Percentiles rank a stretch among this genome's conserved stretches.
Conservation (phyloP, 2,113 vertebrate species). For the Triplophysa siluroides region DNA sequence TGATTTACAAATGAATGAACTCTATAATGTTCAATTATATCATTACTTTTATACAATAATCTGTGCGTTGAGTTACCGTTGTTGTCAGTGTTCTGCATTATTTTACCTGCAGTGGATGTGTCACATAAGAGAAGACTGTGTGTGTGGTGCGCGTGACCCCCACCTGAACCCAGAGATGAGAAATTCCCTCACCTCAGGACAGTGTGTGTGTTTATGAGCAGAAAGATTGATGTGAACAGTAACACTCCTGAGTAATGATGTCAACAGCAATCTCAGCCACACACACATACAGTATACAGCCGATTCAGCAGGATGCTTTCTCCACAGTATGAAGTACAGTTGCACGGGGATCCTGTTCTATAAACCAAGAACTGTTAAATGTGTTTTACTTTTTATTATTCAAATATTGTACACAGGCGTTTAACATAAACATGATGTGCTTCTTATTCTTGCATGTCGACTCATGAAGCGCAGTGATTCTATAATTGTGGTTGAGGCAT, state of each 20-base stretch:
- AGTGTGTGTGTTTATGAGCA: neutral
- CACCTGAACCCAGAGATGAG: slow-evolving; percentile 54
- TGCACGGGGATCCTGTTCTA: neutral
- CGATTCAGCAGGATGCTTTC: slow-evolving; percentile 76
- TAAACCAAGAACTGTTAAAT: neutral
- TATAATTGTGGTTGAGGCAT: slow-evolving; percentile 1
- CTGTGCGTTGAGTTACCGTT: neutral
- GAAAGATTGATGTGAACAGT: slow-evolving; percentile 50
- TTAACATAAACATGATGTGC: neutral
- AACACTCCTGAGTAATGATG: slow-evolving; percentile 54
- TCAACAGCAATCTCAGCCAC: slow-evolving; percentile 53
- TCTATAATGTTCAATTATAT: too few relatives aligned
- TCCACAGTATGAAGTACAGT: slow-evolving; percentile 56
- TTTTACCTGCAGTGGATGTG: slow-evolving; percentile 45
- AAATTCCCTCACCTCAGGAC: slow-evolving; percentile 50
- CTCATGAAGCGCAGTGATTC: neutral
- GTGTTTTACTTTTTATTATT: too few relatives aligned
- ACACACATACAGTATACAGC: slow-evolving; percentile 58
- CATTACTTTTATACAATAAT: too few relatives aligned
- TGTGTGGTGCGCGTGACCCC: slow-evolving; percentile 42
- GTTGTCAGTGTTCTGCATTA: slow-evolving; percentile 4
- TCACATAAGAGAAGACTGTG: slow-evolving; percentile 40
- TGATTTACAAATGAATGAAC: too few relatives aligned
- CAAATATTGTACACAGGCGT: too few relatives aligned
- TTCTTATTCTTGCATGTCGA: neutral